phyloP scores from a whole-genome alignment of 2,113 vertebrate genomes.

The Columba janthina region DNA sequence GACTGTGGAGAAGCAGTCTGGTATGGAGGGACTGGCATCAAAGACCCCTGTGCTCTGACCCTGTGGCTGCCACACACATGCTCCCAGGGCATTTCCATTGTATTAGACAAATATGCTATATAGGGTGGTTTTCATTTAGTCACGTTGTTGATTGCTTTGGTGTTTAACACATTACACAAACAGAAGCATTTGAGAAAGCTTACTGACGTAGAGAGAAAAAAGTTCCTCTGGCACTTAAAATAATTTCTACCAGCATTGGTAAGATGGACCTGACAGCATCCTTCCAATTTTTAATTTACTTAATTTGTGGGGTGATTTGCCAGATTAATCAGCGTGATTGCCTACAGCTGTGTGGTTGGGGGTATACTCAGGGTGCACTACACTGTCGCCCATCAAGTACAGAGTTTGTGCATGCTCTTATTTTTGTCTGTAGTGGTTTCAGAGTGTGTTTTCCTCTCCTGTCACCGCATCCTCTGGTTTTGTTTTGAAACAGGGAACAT shows the following conservation, averaged over 20 bases:
- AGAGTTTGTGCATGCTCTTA: not conserved
- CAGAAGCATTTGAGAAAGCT: not conserved
- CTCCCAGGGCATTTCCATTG: not conserved
- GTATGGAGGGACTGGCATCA: not conserved
- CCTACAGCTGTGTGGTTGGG: not conserved
- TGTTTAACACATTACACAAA: not conserved
- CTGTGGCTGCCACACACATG: not conserved
- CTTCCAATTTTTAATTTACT: not conserved
- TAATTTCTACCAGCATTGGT: not conserved
- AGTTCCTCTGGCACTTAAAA: not conserved
- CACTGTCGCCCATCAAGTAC: fast-evolving
- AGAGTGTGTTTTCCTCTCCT: not conserved
- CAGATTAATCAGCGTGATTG: not conserved
- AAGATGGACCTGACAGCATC: not conserved
- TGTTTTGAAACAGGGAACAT: not conserved
- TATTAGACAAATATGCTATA: not conserved
- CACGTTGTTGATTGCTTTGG: not conserved
- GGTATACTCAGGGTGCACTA: not conserved
- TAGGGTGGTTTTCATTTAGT: not conserved
- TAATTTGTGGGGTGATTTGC: not conserved
- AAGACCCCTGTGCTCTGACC: not conserved
- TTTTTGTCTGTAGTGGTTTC: not conserved
- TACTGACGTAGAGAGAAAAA: not conserved
- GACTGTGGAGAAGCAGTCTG: not conserved
- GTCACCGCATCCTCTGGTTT: not conserved